A percentile compares a stretch with the other conserved stretches of the same genome.
Conservation (phyloP, 2,888 invertebrate genomes). For the Ornithoptera priamus region DNA sequence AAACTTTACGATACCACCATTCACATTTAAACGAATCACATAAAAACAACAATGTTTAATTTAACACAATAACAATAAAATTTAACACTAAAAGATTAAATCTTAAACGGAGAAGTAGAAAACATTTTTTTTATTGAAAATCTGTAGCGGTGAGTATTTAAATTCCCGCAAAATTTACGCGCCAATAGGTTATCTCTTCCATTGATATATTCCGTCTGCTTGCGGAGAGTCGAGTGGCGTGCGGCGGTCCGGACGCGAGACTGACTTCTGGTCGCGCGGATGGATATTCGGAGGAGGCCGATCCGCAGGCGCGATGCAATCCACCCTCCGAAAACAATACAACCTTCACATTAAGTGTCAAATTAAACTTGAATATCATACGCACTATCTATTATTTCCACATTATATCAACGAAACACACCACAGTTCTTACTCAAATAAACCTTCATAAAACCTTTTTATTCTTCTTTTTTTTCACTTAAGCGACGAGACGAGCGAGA, state of each 20-base stretch:
- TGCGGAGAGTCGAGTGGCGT: conserved; percentile 43
- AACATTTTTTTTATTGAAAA: neutral
- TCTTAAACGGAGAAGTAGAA: neutral
- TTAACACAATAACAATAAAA: conserved; percentile 7
- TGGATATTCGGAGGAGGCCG: conserved; percentile 32
- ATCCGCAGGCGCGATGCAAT: conserved; percentile 50
- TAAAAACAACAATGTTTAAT: conserved; percentile 4
- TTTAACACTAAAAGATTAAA: neutral
- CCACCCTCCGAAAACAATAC: conserved; percentile 33
- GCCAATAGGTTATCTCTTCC: conserved; percentile 1
- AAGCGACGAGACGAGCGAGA: too few species aligned
- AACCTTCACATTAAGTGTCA: conserved; percentile 32
- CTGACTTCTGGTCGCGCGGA: conserved; percentile 32
- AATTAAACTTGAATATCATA: neutral
- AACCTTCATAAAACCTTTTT: too few species aligned
- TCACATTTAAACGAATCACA: conserved; percentile 23
- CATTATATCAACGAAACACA: too few species aligned
- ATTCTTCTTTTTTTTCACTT: too few species aligned
- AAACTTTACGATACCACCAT: conserved; percentile 19
- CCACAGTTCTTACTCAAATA: too few species aligned
- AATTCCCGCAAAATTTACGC: conserved; percentile 26
- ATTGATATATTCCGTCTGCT: conserved; percentile 6
- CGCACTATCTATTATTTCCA: too few species aligned
- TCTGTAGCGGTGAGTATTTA: neutral
- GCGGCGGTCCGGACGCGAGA: conserved; percentile 45